Evolutionary conservation across 23 tunicate genomes (phyloP), one percentile per base, ranked within the genome.

Genomic region (Ascidia mentula): DNA sequence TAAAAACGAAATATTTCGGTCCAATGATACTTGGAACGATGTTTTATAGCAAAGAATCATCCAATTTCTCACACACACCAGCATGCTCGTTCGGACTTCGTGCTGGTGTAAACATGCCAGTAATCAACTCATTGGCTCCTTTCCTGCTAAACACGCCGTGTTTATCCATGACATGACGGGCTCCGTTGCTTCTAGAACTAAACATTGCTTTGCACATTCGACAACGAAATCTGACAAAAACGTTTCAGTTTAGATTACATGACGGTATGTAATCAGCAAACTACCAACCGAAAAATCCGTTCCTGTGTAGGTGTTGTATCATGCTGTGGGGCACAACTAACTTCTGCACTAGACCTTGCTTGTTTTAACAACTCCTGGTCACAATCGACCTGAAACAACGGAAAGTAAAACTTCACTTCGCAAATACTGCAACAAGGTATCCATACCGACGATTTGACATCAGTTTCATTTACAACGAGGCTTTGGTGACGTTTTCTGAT

Each of bases 181-280:
- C 87, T 15, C 97, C 89, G 39, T 84, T 91, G 73, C 83, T 86
- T 12, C 90, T 87, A 7, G 97, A 87, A 36, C 84, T 91, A 78
- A 89, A 91, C 45, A 82, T 40, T 20, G 84, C 85, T 65, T 78
- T 82, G 77, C 97, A 91, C 3, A 91, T 46, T 40, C 89, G 97
- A 46, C 97, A 91, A 24, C 70, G 71, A 72, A 91, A 91, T 18
- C 90, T 86, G 61, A 38, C 76, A 60, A 17, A 9, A 32, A 0
- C 69, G 70, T 45, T 53, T 9, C 22, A 53, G 13, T 28, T 3
- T 1, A 20, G 22, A 9, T 9, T 53, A 42, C 13, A 53, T 5
- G 22, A 53, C 65, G 24, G 13, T 28, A 28, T 9, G 13, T 53
- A 53, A 5, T 53, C 15, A 9, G 12, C 7, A 53, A 9, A 6